Evolutionary conservation across 2,797 vertebrate species (phyloP), one percentile per base, ranked within the genome.

Genomic region (Sciurus carolinensis): DNA sequence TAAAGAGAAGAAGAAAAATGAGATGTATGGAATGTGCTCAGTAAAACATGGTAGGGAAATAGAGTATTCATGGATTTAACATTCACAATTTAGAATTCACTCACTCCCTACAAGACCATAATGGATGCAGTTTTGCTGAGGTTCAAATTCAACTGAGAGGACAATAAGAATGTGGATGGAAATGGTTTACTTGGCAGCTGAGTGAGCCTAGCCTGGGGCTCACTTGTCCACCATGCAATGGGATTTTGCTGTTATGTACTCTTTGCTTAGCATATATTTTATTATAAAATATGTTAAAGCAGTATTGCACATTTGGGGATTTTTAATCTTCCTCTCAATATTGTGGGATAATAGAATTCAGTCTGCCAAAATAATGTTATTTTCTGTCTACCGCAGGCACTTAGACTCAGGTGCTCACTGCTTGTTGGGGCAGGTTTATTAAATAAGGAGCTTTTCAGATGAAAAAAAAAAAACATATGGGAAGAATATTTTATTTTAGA

Each of bases 291-390:
- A 83, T 77, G 47, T 72, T 93, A 75, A 93, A 77, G 33, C 22
- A 22, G 3, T 81, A 9, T 83, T 76, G 28, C 64, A 85, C 42
- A 77, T 67, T 67, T 92, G 54, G 12, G 44, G 33, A 54, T 94
- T 95, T 96, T 90, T 47, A 33, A 64, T 44, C 3, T 7, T 42
- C 7, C 1, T 96, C 18, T 77, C 57, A 69, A 7, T 79, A 72
- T 13, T 90, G 72, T 94, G 42, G 20, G 57, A 28, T 77, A n/a
- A 4, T 39, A 47, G 36, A 59, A 81, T 84, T 85, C 33, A 59
- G 33, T 95, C 62, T 95, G 47, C 64, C 36, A 72, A 73, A 88
- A 66, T 57, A 95, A 83, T 73, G 88, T 90, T 95, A 59, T 83
- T 80, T 96, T 91, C 28, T 66, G 13, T 84, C 54, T 87, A 3